Percentiles rank a stretch among this genome's conserved stretches.
Conservation (phyloP, 2,888 invertebrate genomes). For the Leucozona laternaria region DNA sequence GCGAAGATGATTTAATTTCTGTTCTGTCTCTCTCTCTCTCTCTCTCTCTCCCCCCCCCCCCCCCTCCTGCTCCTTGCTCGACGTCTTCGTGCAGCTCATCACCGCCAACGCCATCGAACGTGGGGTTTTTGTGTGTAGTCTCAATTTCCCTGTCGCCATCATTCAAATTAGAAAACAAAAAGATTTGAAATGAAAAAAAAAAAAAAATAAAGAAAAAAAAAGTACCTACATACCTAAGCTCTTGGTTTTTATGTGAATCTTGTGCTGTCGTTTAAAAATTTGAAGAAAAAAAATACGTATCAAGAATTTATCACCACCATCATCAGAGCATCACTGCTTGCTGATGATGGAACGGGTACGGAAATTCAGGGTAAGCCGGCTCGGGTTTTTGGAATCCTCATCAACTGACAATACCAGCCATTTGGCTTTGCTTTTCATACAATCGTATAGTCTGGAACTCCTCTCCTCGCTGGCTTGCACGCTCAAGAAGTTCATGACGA, state of each 20-base stretch:
- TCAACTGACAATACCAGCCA: conserved; percentile 71
- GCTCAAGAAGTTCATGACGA: conserved; percentile 25
- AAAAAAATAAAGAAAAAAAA: conserved; percentile 5
- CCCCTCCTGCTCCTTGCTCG: conserved; percentile 31
- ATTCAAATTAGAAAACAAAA: conserved; percentile 72
- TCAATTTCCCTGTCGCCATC: conserved; percentile 69
- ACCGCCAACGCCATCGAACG: background rate
- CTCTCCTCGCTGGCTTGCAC: background rate
- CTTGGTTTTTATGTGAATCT: conserved; percentile 34
- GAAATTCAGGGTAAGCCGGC: conserved; percentile 64
- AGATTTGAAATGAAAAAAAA: conserved; percentile 15
- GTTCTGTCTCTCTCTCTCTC: conserved; percentile 44
- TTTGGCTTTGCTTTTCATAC: conserved; percentile 56
- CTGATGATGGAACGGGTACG: conserved; percentile 38
- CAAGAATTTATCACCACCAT: conserved; percentile 72
- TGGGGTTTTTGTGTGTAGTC: conserved; percentile 56
- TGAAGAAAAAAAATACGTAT: conserved; percentile 24
- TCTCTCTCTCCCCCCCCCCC: too few relatives aligned
- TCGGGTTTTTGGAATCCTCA: conserved; percentile 64
- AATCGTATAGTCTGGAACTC: conserved; percentile 19
- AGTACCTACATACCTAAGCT: conserved; percentile 5
- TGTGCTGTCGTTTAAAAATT: conserved; percentile 60
- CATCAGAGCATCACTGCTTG: conserved; percentile 29
- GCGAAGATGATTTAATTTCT: conserved; percentile 73
- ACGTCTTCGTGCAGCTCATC: conserved; percentile 19